These are phyloP conservation scores for Erpornis zantholeuca DNA, from an alignment of 2,113 vertebrate species.

Conservation along the genomic window DNA sequence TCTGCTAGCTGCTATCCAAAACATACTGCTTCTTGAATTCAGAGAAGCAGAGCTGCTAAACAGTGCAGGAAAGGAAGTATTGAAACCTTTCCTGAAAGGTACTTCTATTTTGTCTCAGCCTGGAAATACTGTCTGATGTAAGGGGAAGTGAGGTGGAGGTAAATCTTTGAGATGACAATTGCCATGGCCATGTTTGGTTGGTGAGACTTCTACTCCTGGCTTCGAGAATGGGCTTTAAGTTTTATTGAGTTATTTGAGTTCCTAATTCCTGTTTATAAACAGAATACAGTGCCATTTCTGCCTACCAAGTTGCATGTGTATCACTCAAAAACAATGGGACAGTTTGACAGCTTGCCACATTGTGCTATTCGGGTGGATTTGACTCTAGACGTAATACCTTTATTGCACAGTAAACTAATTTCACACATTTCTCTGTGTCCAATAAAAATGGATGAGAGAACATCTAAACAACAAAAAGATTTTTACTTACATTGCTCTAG, in stretches of 20 bases:
- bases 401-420: neutral
- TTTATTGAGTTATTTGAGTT: neutral
- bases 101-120: neutral
- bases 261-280: neutral
- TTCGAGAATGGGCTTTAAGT: neutral
- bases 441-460: neutral
- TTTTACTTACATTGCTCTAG: neutral
- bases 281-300: neutral
- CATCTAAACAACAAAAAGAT: neutral
- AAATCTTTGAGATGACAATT: neutral
- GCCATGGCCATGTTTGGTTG: accelerated
- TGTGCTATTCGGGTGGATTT: neutral
- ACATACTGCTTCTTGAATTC: neutral
- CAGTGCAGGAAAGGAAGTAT: neutral
- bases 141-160: neutral
- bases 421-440: neutral
- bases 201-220: neutral
- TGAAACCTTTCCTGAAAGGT: neutral
- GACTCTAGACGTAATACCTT: neutral
- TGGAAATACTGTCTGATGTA: neutral
- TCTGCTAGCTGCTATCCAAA: neutral
- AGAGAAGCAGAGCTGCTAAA: neutral
- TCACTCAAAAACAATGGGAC: neutral
- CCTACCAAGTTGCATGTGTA: neutral
- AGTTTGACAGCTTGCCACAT: neutral